A percentile compares a stretch with the other conserved stretches of the same genome.
These are phyloP conservation scores for Apolygus lucorum DNA, from an alignment of 1,140 invertebrate genomes.

Conservation along the genomic window DNA sequence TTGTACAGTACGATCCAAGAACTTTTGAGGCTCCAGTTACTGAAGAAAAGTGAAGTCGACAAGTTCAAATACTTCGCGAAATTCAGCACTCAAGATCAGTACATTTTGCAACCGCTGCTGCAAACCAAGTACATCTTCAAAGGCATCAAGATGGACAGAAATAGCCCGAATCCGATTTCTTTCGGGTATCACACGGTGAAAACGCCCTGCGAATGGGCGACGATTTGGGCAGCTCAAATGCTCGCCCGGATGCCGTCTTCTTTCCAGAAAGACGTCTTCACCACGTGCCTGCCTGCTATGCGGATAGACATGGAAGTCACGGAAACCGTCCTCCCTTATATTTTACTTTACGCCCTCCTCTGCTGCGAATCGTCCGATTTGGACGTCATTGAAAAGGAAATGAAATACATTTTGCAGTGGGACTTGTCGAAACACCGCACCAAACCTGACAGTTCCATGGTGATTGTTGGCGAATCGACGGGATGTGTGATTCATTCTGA, in stretches of 20 bases:
- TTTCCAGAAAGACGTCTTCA: conserved; percentile 47
- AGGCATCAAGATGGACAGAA: neutral
- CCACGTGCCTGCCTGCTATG: conserved; percentile 58
- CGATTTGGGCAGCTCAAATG: conserved; percentile 54
- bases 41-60: neutral
- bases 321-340: conserved; percentile 61
- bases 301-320: conserved; percentile 56
- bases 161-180: neutral
- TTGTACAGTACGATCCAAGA: conserved; percentile 8
- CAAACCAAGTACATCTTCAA: conserved; percentile 9
- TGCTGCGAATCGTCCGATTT: neutral
- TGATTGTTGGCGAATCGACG: neutral
- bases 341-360: conserved; percentile 40
- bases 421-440: conserved; percentile 9
- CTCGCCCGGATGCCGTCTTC: conserved; percentile 48
- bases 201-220: conserved; percentile 50
- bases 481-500: neutral
- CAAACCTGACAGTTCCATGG: neutral
- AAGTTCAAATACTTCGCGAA: neutral
- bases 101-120: neutral
- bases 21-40: neutral
- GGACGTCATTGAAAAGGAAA: conserved; percentile 14
- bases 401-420: conserved; percentile 18
- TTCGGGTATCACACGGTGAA: neutral
- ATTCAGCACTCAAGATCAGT: conserved; percentile 4